Percentiles rank a stretch among this genome's conserved stretches.
Evolutionary conservation across 2,888 invertebrate genomes (phyloP).

Genomic region (Darwinula stevensoni): DNA sequence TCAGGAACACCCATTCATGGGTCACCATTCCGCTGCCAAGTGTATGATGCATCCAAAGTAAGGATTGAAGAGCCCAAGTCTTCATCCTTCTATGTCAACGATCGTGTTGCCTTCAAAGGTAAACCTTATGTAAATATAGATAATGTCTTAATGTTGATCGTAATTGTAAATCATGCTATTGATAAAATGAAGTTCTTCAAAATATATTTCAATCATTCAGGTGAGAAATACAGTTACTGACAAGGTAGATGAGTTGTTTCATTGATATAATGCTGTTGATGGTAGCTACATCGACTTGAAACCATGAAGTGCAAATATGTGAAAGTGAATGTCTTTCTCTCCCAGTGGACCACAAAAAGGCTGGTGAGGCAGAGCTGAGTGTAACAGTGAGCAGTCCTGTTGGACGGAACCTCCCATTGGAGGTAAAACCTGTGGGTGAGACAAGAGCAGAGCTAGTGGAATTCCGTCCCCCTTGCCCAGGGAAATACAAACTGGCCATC

Average conservation of each 20-base stretch:
- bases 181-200: too few relatives aligned
- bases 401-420: constrained; percentile 49
- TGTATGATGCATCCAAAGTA: constrained; percentile 59
- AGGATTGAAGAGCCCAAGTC: constrained; percentile 28
- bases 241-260: too few relatives aligned
- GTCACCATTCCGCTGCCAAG: constrained; percentile 76
- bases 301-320: too few relatives aligned
- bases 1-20: constrained; percentile 66
- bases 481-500: constrained; percentile 32
- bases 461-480: constrained; percentile 54
- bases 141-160: too few relatives aligned
- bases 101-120: constrained; percentile 51
- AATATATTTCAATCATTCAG: too few relatives aligned
- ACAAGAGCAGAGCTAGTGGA: constrained; percentile 41
- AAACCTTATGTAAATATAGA: too few relatives aligned
- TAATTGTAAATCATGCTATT: too few relatives aligned
- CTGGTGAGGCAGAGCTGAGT: constrained; percentile 55
- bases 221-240: too few relatives aligned
- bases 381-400: constrained; percentile 62
- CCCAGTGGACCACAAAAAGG: constrained; percentile 43
- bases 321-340: constrained; percentile 11
- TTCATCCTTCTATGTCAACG: constrained; percentile 26
- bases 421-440: constrained; percentile 25
- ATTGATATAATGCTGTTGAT: too few relatives aligned
- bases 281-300: too few relatives aligned